Conservation (phyloP, 2,888 invertebrate genomes). For the Mycalesis mineus region DNA sequence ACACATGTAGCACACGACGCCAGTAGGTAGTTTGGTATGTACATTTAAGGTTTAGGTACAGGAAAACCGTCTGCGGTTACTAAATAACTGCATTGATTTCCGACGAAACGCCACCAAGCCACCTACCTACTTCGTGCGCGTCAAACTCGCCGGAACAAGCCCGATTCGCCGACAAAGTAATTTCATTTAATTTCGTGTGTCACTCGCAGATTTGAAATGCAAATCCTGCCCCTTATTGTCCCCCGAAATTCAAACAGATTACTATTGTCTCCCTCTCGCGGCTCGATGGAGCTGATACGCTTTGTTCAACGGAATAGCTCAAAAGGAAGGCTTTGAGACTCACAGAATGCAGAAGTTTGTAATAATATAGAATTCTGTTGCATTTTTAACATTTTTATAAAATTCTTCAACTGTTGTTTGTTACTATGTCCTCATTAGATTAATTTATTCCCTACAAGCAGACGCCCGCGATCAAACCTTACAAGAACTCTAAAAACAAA, state of each 20-base stretch:
- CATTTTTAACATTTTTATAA: not conserved
- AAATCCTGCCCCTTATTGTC: slow-evolving; percentile 49
- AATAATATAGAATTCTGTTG: not conserved
- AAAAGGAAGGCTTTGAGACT: slow-evolving; percentile 6
- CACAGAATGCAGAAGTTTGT: not conserved
- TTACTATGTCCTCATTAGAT: too few relatives aligned
- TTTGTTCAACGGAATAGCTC: slow-evolving; percentile 15
- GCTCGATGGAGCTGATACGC: slow-evolving; percentile 13
- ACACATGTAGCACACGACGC: not conserved
- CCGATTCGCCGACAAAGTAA: slow-evolving; percentile 36
- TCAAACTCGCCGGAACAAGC: slow-evolving; percentile 37
- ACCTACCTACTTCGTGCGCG: slow-evolving; percentile 24
- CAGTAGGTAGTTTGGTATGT: not conserved
- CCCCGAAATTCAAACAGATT: slow-evolving; percentile 42
- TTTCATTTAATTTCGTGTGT: slow-evolving; percentile 58
- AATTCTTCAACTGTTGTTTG: too few relatives aligned
- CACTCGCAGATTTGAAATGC: slow-evolving; percentile 61
- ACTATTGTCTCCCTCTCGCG: slow-evolving; percentile 18
- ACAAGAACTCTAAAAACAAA: too few relatives aligned
- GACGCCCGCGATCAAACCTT: too few relatives aligned
- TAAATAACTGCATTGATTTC: slow-evolving; percentile 23
- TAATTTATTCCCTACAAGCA: too few relatives aligned
- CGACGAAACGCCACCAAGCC: slow-evolving; percentile 27
- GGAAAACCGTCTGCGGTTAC: slow-evolving; percentile 35
- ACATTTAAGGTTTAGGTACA: slow-evolving; percentile 24